Evolutionary conservation across 2,888 invertebrate species (phyloP).

Genomic region (Conomelus anceps): DNA sequence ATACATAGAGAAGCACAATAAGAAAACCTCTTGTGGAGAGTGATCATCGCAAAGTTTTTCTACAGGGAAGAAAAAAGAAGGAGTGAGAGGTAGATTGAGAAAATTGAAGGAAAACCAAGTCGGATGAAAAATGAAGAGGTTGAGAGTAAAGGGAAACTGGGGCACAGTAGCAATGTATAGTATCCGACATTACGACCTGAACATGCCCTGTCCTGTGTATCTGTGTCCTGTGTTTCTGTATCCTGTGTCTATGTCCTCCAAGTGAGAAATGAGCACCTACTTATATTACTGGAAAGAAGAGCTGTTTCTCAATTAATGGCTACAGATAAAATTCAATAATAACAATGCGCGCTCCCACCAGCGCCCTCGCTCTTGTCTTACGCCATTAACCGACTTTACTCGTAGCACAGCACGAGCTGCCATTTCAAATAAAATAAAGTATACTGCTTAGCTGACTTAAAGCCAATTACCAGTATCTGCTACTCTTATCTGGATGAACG

Average conservation of each 20-base stretch:
- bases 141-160: too few relatives aligned
- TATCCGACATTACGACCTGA: not conserved
- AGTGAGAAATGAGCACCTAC: not conserved
- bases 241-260: not conserved
- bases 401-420: not conserved
- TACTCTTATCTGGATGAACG: not conserved
- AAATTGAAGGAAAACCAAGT: too few relatives aligned
- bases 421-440: not conserved
- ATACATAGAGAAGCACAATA: too few relatives aligned
- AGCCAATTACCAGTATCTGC: not conserved
- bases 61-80: too few relatives aligned
- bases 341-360: too few relatives aligned
- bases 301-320: not conserved
- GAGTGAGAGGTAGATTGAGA: too few relatives aligned
- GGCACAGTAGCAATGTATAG: not conserved
- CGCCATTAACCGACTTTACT: not conserved
- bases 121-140: too few relatives aligned
- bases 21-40: too few relatives aligned
- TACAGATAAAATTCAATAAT: not conserved
- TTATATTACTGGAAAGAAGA: not conserved
- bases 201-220: too few relatives aligned
- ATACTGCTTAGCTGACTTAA: not conserved
- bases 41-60: too few relatives aligned
- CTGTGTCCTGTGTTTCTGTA: too few relatives aligned
- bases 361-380: not conserved